phyloP scores from a whole-genome alignment of 2,113 vertebrate species.

The Tachysurus vachellii region DNA sequence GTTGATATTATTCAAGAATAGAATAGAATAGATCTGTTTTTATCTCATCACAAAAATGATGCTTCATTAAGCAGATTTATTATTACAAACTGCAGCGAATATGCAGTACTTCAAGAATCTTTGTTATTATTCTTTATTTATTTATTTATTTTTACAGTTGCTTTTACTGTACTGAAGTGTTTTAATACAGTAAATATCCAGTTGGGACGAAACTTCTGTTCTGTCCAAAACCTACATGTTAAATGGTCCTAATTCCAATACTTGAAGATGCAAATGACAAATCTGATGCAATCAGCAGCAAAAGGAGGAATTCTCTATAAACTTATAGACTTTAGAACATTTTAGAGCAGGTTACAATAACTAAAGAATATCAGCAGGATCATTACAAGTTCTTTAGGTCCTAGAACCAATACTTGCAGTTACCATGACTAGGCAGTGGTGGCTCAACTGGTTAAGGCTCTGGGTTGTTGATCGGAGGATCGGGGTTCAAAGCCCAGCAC shows the following conservation, averaged over 20 bases:
- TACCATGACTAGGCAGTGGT: neutral
- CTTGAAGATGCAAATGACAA: neutral
- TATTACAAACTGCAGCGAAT: constrained; percentile 4
- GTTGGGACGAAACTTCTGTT: neutral
- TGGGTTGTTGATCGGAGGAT: too few species aligned
- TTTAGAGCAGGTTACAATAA: neutral
- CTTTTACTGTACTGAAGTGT: neutral
- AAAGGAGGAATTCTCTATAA: neutral
- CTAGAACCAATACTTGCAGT: neutral
- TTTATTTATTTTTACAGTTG: too few species aligned
- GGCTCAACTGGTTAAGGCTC: too few species aligned
- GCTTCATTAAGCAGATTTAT: neutral
- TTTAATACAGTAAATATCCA: neutral
- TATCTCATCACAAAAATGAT: neutral
- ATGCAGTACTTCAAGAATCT: neutral
- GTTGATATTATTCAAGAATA: constrained; percentile 20
- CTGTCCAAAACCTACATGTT: neutral
- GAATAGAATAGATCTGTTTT: constrained; percentile 8
- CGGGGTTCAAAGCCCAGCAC: too few species aligned
- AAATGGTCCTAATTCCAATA: neutral
- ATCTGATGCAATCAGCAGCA: neutral
- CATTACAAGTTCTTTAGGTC: neutral
- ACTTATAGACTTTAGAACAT: too few species aligned
- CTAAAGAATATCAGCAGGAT: neutral
- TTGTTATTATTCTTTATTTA: neutral